A percentile compares a stretch with the other conserved stretches of the same genome.
Conservation (phyloP, 2,113 vertebrate species). For the Picathartes gymnocephalus region DNA sequence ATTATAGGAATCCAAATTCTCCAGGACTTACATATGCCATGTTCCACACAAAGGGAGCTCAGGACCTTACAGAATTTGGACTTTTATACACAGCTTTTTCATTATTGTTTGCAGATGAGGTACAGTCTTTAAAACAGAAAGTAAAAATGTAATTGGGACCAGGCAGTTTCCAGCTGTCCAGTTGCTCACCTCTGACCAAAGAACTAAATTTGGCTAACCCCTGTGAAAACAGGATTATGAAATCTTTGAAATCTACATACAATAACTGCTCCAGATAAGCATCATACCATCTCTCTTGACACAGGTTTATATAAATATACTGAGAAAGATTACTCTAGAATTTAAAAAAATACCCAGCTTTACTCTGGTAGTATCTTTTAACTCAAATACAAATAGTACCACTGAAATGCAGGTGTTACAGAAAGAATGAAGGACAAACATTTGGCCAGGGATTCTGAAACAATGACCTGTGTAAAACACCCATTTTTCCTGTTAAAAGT, state of each 20-base stretch:
- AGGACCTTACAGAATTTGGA: background rate
- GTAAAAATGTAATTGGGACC: background rate
- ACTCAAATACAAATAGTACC: background rate
- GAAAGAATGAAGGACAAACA: background rate
- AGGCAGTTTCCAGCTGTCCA: background rate
- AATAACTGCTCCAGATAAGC: background rate
- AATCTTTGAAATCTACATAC: background rate
- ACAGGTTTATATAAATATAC: background rate
- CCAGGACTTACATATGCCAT: background rate
- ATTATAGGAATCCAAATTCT: background rate
- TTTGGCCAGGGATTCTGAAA: background rate
- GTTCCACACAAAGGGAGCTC: background rate
- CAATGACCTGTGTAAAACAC: background rate
- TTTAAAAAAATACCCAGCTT: background rate
- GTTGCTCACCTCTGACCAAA: background rate
- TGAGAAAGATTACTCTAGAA: background rate
- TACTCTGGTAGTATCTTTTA: background rate
- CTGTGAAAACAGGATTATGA: background rate
- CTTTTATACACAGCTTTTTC: background rate
- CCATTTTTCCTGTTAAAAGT: background rate
- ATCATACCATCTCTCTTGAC: background rate
- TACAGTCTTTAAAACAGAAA: background rate
- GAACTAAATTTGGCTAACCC: background rate
- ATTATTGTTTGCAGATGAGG: background rate
- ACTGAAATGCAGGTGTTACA: background rate